phyloP scores from a whole-genome alignment of 2,797 vertebrate species.

The Tenualosa thibaudeaui region DNA sequence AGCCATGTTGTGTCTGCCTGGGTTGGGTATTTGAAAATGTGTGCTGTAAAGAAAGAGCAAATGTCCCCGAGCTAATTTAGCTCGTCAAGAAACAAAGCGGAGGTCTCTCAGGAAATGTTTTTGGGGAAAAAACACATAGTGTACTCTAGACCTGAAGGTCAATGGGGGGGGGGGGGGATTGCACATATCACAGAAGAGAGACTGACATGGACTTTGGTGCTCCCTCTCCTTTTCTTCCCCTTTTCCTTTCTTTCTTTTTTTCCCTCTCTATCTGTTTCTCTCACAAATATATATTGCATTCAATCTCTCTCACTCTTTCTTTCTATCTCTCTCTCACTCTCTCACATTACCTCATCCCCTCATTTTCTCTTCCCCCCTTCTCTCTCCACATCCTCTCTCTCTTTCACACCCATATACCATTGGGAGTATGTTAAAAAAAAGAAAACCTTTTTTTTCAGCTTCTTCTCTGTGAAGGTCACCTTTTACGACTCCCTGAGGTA shows the following conservation, averaged over 20 bases:
- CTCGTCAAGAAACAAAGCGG: slow-evolving; percentile 29
- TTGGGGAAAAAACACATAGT: slow-evolving; percentile 38
- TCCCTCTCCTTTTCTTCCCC: background rate
- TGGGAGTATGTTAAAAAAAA: slow-evolving; percentile 34
- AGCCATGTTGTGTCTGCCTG: no score
- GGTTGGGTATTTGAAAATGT: no score
- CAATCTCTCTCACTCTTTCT: background rate
- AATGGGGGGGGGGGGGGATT: slow-evolving; percentile 56
- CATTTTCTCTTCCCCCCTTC: background rate
- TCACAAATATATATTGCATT: background rate
- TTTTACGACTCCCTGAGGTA: slow-evolving; percentile 65
- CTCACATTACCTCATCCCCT: background rate
- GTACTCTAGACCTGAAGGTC: slow-evolving; percentile 63
- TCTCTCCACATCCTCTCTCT: background rate
- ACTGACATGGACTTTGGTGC: slow-evolving; percentile 57
- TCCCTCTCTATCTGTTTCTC: background rate
- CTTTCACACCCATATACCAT: slow-evolving; percentile 25
- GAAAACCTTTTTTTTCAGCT: slow-evolving; percentile 51
- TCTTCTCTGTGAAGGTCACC: slow-evolving; percentile 73
- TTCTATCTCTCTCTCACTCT: background rate
- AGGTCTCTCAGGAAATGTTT: slow-evolving; percentile 53
- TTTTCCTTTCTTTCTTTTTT: slow-evolving; percentile 33
- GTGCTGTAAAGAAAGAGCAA: background rate
- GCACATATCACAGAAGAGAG: slow-evolving; percentile 56
- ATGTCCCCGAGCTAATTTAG: background rate